phyloP scores from a whole-genome alignment of 1,140 invertebrate genomes.

The Penaeus indicus region DNA sequence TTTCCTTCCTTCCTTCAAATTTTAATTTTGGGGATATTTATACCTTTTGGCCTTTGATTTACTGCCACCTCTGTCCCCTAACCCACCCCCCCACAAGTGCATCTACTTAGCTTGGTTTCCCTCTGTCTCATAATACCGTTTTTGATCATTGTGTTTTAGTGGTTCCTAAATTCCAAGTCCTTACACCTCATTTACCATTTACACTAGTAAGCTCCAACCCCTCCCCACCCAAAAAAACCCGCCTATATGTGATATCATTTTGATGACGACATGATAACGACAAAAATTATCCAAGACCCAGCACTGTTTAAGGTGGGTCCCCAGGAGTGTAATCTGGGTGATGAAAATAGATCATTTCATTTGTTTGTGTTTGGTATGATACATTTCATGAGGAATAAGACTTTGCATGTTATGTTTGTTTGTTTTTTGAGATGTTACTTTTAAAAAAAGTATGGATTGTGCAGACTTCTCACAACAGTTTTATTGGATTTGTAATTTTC shows the following conservation, averaged over 20 bases:
- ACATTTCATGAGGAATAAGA: background rate
- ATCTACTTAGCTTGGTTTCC: no score
- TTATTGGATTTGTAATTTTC: no score
- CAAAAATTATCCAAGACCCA: constrained; percentile 44
- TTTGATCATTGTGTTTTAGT: no score
- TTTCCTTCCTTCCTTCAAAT: constrained; percentile 20
- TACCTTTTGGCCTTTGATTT: background rate
- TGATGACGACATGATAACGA: constrained; percentile 58
- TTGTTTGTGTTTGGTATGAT: background rate
- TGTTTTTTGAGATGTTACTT: no score
- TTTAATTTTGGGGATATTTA: constrained; percentile 6
- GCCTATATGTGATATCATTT: background rate
- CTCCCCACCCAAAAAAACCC: background rate
- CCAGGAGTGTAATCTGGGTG: background rate
- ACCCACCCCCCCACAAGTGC: background rate
- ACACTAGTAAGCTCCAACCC: background rate
- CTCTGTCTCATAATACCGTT: no score
- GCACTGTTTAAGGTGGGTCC: constrained; percentile 46
- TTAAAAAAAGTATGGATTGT: no score
- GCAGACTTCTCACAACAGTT: no score
- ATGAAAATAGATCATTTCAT: background rate
- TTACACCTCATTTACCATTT: no score
- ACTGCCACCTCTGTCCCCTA: background rate
- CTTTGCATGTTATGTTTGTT: no score
- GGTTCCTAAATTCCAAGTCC: no score